These are phyloP conservation scores for Ursus arctos DNA, from an alignment of 2,113 vertebrate genomes.

Conservation along the genomic window DNA sequence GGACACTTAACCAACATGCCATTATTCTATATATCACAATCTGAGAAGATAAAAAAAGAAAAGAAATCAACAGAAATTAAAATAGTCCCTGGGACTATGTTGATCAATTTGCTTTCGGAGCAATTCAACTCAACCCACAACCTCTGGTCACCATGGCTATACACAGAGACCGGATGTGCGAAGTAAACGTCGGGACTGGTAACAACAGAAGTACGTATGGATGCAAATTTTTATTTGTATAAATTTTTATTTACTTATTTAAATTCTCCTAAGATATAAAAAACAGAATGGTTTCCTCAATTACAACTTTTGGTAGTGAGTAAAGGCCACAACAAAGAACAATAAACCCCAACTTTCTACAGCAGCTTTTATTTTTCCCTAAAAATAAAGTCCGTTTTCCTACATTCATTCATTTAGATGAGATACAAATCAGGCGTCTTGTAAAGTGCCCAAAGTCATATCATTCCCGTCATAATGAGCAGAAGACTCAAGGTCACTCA, in stretches of 20 bases:
- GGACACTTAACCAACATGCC: background rate
- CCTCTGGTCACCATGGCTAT: background rate
- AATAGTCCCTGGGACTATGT: background rate
- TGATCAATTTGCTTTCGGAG: constrained; percentile 4
- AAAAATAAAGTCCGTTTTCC: constrained; percentile 40
- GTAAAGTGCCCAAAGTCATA: constrained; percentile 37
- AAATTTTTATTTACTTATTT: constrained; percentile 28
- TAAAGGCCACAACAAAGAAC: constrained; percentile 40
- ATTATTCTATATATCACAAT: background rate
- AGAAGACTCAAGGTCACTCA: constrained; percentile 30
- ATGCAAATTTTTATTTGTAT: background rate
- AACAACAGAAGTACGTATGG: background rate
- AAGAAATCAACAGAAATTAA: background rate
- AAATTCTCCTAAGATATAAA: constrained; percentile 47
- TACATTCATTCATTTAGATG: background rate
- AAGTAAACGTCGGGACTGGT: background rate
- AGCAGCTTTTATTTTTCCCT: constrained; percentile 77
- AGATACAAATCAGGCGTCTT: background rate
- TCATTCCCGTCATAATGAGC: background rate
- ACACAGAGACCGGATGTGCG: background rate
- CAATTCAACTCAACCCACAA: constrained; percentile 23
- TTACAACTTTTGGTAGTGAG: constrained; percentile 44
- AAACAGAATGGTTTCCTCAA: background rate
- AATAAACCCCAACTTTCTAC: background rate
- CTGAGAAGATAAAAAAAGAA: background rate